Evolutionary conservation across 2,797 vertebrate species (phyloP).

Genomic region (Platyrinchus mystaceus): DNA sequence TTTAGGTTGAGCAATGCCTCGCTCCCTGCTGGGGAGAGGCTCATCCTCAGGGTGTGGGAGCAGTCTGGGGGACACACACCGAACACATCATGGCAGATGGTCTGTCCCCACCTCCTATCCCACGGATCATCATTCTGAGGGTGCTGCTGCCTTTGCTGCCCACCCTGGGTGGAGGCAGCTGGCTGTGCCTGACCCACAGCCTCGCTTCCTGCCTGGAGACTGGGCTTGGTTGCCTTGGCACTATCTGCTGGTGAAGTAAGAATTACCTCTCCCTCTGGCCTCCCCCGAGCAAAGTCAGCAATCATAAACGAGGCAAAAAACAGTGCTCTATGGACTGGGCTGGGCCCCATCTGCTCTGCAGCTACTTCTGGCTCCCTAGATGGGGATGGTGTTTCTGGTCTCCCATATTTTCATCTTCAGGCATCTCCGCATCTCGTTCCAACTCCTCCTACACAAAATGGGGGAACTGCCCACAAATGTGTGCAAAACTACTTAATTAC

Average conservation of each 20-base stretch:
- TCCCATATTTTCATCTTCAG: neutral
- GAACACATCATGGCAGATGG: fast-evolving
- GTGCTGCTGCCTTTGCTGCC: neutral
- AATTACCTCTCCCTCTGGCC: neutral
- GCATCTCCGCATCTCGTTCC: conserved; percentile 1
- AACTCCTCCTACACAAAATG: conserved; percentile 7
- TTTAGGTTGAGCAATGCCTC: neutral
- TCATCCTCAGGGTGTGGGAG: fast-evolving
- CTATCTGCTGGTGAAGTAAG: neutral
- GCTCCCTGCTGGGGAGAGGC: neutral
- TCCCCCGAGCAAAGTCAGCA: neutral
- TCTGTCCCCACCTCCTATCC: neutral
- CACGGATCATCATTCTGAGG: neutral
- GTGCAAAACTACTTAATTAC: conserved; percentile 11
- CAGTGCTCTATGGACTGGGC: neutral
- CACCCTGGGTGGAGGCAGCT: neutral
- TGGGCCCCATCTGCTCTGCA: neutral
- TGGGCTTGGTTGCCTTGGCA: neutral
- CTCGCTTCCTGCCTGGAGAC: fast-evolving
- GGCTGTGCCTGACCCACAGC: neutral
- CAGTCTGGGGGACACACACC: fast-evolving
- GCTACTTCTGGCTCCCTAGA: neutral
- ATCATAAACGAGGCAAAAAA: neutral
- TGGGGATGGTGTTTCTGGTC: neutral
- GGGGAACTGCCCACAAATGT: conserved; percentile 1